These are phyloP conservation scores for Cepaea hortensis DNA, from an alignment of 2,888 invertebrate species.

Conservation along the genomic window DNA sequence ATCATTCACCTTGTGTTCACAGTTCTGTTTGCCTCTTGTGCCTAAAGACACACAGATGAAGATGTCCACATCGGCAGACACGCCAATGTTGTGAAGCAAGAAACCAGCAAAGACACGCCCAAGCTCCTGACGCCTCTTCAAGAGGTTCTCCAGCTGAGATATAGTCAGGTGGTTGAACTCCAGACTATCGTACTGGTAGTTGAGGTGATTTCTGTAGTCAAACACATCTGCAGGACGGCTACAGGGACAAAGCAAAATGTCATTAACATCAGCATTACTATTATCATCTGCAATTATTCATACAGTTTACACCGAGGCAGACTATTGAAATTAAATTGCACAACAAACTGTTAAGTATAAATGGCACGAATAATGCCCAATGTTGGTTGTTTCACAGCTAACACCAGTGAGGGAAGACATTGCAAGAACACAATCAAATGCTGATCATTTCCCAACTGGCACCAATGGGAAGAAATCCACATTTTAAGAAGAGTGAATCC, in stretches of 20 bases:
- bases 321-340: not conserved
- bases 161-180: constrained; percentile 56
- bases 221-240: constrained; percentile 42
- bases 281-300: not conserved
- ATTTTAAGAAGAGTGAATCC: too few relatives aligned
- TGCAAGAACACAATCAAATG: too few relatives aligned
- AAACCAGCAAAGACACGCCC: constrained; percentile 53
- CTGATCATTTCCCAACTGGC: too few relatives aligned
- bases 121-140: constrained; percentile 41
- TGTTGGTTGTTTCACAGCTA: too few relatives aligned
- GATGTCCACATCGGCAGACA: constrained; percentile 51
- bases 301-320: not conserved
- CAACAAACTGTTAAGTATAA: too few relatives aligned
- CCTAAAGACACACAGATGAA: constrained; percentile 49
- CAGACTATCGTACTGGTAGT: constrained; percentile 53
- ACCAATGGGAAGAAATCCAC: too few relatives aligned
- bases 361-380: too few relatives aligned
- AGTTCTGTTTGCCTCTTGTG: not conserved
- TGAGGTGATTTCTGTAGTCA: constrained; percentile 51
- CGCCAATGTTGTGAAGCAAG: constrained; percentile 52
- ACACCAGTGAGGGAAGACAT: too few relatives aligned
- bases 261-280: not conserved
- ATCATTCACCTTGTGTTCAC: constrained; percentile 8
- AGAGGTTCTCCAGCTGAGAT: constrained; percentile 47
- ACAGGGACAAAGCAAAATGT: not conserved